Evolutionary conservation across 2,888 invertebrate species (phyloP).

Genomic region (Rugalucina vietnamica): DNA sequence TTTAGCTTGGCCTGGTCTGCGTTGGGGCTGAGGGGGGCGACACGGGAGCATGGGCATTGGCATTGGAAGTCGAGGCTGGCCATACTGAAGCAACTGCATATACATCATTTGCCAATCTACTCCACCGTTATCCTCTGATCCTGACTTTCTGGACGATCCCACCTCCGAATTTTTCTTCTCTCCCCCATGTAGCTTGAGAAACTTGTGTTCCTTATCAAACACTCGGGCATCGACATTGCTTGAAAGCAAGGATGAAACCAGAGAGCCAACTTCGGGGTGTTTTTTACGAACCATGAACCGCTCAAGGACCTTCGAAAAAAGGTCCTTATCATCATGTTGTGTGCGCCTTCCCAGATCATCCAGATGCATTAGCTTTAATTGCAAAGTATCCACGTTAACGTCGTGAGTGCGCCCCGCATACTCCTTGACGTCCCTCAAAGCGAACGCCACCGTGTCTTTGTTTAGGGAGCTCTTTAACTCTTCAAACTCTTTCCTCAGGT

Average conservation of each 20-base stretch:
- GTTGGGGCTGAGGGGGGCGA: too few relatives aligned
- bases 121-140: too few relatives aligned
- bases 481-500: background rate
- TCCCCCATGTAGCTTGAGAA: slow-evolving; percentile 20
- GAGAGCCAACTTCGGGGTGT: background rate
- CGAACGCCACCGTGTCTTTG: background rate
- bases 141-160: too few relatives aligned
- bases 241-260: slow-evolving; percentile 11
- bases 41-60: too few relatives aligned
- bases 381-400: slow-evolving; percentile 11
- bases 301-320: background rate
- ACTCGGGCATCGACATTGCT: background rate
- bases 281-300: background rate
- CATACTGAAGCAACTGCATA: too few relatives aligned
- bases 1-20: too few relatives aligned
- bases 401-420: background rate
- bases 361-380: slow-evolving; percentile 20
- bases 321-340: slow-evolving; percentile 1
- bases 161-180: too few relatives aligned
- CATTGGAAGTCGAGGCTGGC: too few relatives aligned
- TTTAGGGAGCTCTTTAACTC: background rate
- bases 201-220: slow-evolving; percentile 28
- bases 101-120: too few relatives aligned
- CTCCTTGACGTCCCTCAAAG: background rate
- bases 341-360: background rate